These are phyloP conservation scores for Myopa testacea DNA, from an alignment of 2,888 invertebrate species.

Conservation along the genomic window DNA sequence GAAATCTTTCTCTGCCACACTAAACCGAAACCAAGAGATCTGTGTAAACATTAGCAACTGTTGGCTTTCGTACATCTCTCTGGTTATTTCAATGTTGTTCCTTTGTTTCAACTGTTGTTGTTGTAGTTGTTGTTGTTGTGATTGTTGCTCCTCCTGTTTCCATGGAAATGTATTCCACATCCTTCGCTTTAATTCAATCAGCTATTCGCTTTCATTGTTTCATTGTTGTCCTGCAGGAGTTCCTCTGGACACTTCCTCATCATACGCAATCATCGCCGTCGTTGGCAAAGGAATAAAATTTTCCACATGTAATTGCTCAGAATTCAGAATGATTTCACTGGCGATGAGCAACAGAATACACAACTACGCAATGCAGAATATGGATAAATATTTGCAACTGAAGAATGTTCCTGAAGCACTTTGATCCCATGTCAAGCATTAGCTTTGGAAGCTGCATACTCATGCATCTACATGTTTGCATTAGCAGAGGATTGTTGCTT, in stretches of 20 bases:
- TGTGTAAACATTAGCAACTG: no score
- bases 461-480: not conserved
- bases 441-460: not conserved
- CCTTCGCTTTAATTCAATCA: not conserved
- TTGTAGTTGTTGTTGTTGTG: no score
- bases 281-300: not conserved
- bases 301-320: not conserved
- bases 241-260: not conserved
- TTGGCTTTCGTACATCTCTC: no score
- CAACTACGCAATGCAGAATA: not conserved
- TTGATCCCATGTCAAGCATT: not conserved
- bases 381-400: conserved; percentile 2
- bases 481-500: conserved; percentile 5
- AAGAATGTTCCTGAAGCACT: not conserved
- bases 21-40: no score
- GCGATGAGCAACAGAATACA: not conserved
- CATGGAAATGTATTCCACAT: not conserved
- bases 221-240: not conserved
- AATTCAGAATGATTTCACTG: not conserved
- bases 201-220: not conserved
- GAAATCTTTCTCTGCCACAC: no score
- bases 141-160: no score
- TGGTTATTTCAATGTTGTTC: no score
- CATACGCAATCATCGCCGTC: not conserved
- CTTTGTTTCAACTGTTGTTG: no score